Conservation (phyloP, 2,113 vertebrate species). For the Ophiodon elongatus region DNA sequence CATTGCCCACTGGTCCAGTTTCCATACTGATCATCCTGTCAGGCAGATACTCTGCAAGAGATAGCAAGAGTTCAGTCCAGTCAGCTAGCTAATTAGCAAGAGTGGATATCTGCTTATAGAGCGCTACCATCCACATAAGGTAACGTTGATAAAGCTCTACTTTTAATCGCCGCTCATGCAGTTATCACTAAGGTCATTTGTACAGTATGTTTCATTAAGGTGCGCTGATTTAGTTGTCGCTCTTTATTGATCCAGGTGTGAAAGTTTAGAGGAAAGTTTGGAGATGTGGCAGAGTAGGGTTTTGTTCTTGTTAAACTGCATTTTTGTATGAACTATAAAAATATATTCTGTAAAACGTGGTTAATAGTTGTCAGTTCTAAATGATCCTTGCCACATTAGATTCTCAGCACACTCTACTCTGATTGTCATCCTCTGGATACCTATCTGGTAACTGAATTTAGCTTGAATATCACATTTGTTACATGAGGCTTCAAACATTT, state of each 20-base stretch:
- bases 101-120: constrained; percentile 26
- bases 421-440: neutral
- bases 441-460: constrained; percentile 2
- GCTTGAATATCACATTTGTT: neutral
- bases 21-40: constrained; percentile 12
- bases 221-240: neutral
- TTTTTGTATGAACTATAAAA: neutral
- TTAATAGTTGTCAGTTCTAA: neutral
- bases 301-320: neutral
- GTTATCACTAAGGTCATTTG: constrained; percentile 1
- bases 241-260: constrained; percentile 6
- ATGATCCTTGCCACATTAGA: neutral
- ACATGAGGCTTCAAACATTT: constrained; percentile 15
- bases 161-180: constrained; percentile 25
- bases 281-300: neutral
- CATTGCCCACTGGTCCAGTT: neutral
- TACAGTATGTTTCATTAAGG: constrained; percentile 38
- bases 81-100: constrained; percentile 44
- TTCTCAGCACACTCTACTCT: neutral
- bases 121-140: neutral
- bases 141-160: constrained; percentile 32
- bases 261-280: constrained; percentile 7
- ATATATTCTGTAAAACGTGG: neutral
- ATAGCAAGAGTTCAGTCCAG: constrained; percentile 21
- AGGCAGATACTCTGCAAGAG: constrained; percentile 7